Base-by-base conservation (phyloP, 1,140 invertebrate species). In the Zaprionus vittiger region DNA sequence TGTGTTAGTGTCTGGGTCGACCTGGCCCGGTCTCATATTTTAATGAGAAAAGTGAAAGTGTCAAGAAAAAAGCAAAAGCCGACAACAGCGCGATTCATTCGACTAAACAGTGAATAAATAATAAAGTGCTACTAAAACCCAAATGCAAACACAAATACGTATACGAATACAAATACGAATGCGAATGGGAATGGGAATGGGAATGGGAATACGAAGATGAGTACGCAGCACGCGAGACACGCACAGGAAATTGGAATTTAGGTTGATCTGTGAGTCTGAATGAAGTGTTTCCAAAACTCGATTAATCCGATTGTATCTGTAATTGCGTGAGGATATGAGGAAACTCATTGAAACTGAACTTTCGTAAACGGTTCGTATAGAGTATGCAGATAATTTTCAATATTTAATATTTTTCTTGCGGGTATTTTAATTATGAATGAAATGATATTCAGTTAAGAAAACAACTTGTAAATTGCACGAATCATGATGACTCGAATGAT, bases 21-120 rank as follows among this genome's bases (percentile, higher is more conserved):
- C 24, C 52, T 55, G 66, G 66, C 67, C 59, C 73, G 65, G 68
- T 73, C 80, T 69, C 80, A 79, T 77, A 87, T 84, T 87, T 89
- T 84, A 89, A 89, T 89, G 84, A 89, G 85, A 89, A 89, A 89
- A 89, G 84, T 87, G 86, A 87, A 87, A 89, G 84, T 89, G 84
- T 89, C 84, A 89, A 89, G 79, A 89, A 89, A 89, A 63, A 68
- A 76, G 55, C 22, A 20, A 44, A 65, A 44, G 60, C 41, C n/a
- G 65, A 72, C 78, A 68, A 65, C 57, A 59, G 62, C 52, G 69
- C 52, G 69, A 68, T 31, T 24, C 59, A 55, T 61, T 60, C 64
- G 49, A 24, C 78, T 87, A 79, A 79, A 81, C 84, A 79, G 81
- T 79, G 85, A 87, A 84, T 84, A 89, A 87, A 87, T 77, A 87